Base-by-base conservation (phyloP, 2,797 vertebrate genomes). In the Heteromormyrus szaboi region DNA sequence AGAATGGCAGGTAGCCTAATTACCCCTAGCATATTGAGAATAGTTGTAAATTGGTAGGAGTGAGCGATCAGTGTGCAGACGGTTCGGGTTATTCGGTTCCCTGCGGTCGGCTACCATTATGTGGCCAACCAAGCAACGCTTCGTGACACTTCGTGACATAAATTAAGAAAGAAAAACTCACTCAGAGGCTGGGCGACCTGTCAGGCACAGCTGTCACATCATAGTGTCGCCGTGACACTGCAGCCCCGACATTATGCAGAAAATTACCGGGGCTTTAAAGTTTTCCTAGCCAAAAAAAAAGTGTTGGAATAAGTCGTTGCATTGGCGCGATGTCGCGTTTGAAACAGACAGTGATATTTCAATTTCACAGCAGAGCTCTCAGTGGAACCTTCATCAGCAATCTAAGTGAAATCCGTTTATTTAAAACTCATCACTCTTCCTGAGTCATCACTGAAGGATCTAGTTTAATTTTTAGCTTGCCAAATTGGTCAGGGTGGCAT, bases 31-130 rank as follows among this genome's bases (percentile, higher is more conserved):
- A 86, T 85, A 87, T 41, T 81, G 84, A 87, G 65, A 90, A 87
- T 89, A 87, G 90, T 84, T 65, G 88, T 89, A 76, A 88, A 88
- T 59, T 33, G 65, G 85, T 81, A 89, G 65, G 54, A 89, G 89
- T 48, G 25, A 85, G 44, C 59, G 19, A 68, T 48, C 54, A 48
- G 9, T 41, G 56, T 51, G 44, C 25, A 62, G 83, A 89, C 50
- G 56, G 3, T 50, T 44, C 81, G 8, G 8, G 37, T 83, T 83
- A 46, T 83, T 48, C 44, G 14, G 19, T 22, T 50, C 19, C 44
- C 79, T 19, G 19, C 19, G 19, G 17, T 46, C 46, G 76, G 6
- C 19, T 46, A 81, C 76, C 17, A 81, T 46, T 81, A 44, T 19
- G 37, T 19, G 44, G 12, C 29, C 29, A 17, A 29, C 65, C 65